Evolutionary conservation across 1,140 invertebrate genomes (phyloP), one percentile per base, ranked within the genome.

Genomic region (Probaryconus sp.): DNA sequence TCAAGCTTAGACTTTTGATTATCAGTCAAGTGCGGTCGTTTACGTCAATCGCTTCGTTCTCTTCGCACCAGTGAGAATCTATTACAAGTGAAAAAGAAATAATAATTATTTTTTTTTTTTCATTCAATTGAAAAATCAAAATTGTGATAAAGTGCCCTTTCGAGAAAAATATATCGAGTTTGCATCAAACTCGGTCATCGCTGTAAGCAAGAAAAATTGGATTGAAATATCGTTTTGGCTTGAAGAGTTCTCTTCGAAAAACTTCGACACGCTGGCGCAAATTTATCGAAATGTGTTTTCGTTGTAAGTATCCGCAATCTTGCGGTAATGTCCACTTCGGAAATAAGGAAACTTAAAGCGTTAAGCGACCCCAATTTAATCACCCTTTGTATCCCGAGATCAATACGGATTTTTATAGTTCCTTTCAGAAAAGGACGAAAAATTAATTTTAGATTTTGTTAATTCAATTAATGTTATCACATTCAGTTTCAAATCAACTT

Each of bases 211-310:
- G n/a, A n/a, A n/a, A 6, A 31, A 31, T 31, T 31, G 2, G 30
- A 31, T 3, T 31, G n/a, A 35, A 35, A 10, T 14, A 35, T 48
- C 63, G 28, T 30, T 53, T 71, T 50, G 6, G 13, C 53, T 28
- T 60, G 47, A 71, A 72, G 43, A 78, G 55, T 67, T 71, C 56
- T 67, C 56, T 71, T 69, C 43, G 63, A 68, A 53, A 78, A 78
- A 75, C 38, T 60, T 83, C 76, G 80, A 84, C 84, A 87, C 84
- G 81, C 86, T 87, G 86, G 86, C 86, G 85, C 79, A 82, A 76
- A 81, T 82, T 83, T 79, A 76, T 50, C 80, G 76, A 78, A 76
- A 82, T 73, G 80, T 79, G 56, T 78, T 64, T 65, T 72, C 81
- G 69, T 77, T 76, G 85, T 87, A 64, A 87, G 85, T 87, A 80